A percentile compares a stretch with the other conserved stretches of the same genome.
These are phyloP conservation scores for Zaprionus nigranus DNA, from an alignment of 1,140 invertebrate genomes.

Conservation along the genomic window DNA sequence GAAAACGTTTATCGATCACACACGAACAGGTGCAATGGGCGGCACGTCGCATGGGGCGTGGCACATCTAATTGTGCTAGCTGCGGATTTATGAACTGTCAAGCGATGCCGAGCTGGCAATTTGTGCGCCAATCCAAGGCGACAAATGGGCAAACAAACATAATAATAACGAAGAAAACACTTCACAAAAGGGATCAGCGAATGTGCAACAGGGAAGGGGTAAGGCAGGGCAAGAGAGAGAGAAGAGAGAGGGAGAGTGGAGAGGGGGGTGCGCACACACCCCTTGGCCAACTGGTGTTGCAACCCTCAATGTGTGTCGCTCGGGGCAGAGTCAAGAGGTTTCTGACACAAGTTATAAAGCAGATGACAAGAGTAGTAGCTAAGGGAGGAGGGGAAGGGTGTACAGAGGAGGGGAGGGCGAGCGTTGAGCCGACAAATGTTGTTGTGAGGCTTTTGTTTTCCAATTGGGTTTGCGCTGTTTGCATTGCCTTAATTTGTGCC, in stretches of 20 bases:
- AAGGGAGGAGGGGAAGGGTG: too few relatives aligned
- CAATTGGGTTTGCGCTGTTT: too few relatives aligned
- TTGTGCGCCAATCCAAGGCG: constrained; percentile 60
- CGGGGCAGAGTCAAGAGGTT: too few relatives aligned
- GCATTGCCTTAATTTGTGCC: too few relatives aligned
- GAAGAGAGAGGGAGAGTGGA: neutral
- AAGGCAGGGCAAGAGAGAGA: neutral
- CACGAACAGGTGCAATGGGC: neutral
- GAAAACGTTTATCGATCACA: constrained; percentile 15
- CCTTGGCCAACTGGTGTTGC: too few relatives aligned
- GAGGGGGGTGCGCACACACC: neutral
- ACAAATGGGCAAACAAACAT: constrained; percentile 82
- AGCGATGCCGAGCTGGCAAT: constrained; percentile 46
- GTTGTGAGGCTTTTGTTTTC: too few relatives aligned
- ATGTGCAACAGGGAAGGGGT: too few relatives aligned
- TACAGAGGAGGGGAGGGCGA: too few relatives aligned
- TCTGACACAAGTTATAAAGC: too few relatives aligned
- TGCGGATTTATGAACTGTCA: constrained; percentile 62
- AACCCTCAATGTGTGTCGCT: too few relatives aligned
- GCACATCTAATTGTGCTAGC: constrained; percentile 64
- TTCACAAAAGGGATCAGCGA: constrained; percentile 65
- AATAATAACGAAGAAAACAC: constrained; percentile 68
- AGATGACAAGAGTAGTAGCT: too few relatives aligned
- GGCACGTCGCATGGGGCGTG: constrained; percentile 47
- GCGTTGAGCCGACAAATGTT: too few relatives aligned